phyloP scores from a whole-genome alignment of 2,888 invertebrate genomes.

The Drepanosiphum platanoidis region DNA sequence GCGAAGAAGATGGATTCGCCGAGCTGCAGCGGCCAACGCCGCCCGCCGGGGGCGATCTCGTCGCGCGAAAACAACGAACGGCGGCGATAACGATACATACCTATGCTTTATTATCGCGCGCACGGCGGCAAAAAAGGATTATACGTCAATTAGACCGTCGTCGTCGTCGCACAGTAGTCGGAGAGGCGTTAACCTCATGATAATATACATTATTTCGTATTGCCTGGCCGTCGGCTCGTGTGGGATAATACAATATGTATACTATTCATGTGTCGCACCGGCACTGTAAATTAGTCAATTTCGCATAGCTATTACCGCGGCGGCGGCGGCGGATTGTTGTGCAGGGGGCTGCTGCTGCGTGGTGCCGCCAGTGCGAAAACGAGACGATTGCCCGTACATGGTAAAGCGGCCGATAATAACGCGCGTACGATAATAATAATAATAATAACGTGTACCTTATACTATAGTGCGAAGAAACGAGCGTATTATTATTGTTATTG shows the following conservation, averaged over 20 bases:
- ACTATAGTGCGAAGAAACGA: not conserved
- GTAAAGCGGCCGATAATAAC: conserved; percentile 8
- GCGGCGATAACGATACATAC: not conserved
- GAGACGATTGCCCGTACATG: conserved; percentile 42
- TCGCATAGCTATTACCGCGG: no score
- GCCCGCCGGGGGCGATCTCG: no score
- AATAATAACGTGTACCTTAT: not conserved
- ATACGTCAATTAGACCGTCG: not conserved
- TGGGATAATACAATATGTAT: not conserved
- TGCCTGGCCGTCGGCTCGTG: not conserved
- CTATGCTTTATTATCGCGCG: not conserved
- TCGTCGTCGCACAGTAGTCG: not conserved
- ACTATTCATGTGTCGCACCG: conserved; percentile 46
- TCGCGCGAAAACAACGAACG: no score
- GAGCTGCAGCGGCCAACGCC: no score
- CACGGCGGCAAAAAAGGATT: not conserved
- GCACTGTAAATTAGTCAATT: conserved; percentile 47
- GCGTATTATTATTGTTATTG: not conserved
- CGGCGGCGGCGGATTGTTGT: not conserved
- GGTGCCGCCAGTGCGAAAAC: no score
- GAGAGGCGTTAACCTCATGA: conserved; percentile 20
- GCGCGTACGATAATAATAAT: not conserved
- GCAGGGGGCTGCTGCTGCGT: no score
- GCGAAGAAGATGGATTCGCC: no score
- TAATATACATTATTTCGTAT: not conserved